These are phyloP conservation scores for Myocastor coypus DNA, from an alignment of 2,113 vertebrate species.

Conservation along the genomic window DNA sequence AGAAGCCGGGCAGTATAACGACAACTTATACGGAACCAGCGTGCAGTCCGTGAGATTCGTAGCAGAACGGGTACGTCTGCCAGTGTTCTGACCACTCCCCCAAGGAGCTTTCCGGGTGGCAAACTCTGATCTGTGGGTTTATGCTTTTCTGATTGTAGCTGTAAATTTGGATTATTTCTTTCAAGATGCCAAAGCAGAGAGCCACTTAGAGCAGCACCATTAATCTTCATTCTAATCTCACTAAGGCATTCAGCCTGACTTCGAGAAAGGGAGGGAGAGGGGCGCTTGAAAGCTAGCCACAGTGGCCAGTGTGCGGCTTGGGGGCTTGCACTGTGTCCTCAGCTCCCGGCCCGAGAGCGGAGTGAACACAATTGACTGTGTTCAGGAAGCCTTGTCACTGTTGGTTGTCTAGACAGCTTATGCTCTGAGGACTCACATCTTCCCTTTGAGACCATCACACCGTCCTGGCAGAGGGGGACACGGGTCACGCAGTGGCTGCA, in stretches of 20 bases:
- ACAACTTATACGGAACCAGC: conserved; percentile 98
- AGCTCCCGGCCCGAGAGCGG: neutral
- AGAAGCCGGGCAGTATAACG: conserved; percentile 98
- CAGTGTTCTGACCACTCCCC: neutral
- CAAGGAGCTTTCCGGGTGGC: neutral
- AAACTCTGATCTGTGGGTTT: neutral
- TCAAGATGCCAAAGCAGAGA: conserved; percentile 45
- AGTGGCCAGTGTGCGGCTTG: conserved; percentile 35
- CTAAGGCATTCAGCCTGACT: neutral
- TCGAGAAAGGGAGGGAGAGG: neutral
- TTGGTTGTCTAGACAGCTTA: neutral
- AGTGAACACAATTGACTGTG: neutral
- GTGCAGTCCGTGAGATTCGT: conserved; percentile 98
- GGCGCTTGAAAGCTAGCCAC: neutral
- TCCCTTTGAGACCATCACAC: neutral
- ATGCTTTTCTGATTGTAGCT: conserved; percentile 27
- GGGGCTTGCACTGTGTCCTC: conserved; percentile 41
- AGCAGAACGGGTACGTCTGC: conserved; percentile 94
- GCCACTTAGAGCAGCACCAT: conserved; percentile 27
- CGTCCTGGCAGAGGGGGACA: neutral
- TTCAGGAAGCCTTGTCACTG: neutral
- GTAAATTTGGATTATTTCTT: conserved; percentile 53
- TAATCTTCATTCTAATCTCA: conserved; percentile 51
- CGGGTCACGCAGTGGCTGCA: neutral
- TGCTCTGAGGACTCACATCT: neutral